phyloP scores from a whole-genome alignment of 1,140 invertebrate genomes.

The Drosophila teissieri region DNA sequence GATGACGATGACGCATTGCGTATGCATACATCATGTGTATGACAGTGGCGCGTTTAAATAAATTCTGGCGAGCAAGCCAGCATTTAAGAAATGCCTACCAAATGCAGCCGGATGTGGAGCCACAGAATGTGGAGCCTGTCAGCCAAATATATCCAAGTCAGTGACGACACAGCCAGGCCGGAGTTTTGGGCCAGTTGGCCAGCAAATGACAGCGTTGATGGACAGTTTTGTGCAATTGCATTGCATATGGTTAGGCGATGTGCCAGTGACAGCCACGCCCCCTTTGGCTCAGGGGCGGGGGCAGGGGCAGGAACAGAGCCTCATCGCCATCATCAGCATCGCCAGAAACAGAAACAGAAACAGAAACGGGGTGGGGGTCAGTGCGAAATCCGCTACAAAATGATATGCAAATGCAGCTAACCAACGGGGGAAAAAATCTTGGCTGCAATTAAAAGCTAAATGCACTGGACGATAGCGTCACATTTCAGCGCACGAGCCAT shows the following conservation, averaged over 20 bases:
- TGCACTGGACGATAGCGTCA: conserved; percentile 68
- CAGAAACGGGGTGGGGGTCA: background rate
- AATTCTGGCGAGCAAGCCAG: conserved; percentile 58
- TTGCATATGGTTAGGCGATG: conserved; percentile 77
- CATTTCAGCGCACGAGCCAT: conserved; percentile 42
- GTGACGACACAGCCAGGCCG: conserved; percentile 41
- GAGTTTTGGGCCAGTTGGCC: conserved; percentile 58
- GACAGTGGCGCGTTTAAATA: conserved; percentile 77
- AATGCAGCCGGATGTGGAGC: conserved; percentile 11
- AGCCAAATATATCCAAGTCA: conserved; percentile 48
- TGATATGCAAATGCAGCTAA: conserved; percentile 74
- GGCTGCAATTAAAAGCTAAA: conserved; percentile 79
- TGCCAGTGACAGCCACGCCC: conserved; percentile 64
- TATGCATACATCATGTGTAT: conserved; percentile 74
- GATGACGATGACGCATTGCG: conserved; percentile 77
- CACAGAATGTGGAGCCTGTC: conserved; percentile 12
- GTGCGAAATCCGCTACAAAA: conserved; percentile 61
- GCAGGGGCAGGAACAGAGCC: too few relatives aligned
- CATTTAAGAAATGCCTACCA: conserved; percentile 75
- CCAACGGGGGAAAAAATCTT: conserved; percentile 54
- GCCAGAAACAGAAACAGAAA: conserved; percentile 6
- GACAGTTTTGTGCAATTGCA: conserved; percentile 81
- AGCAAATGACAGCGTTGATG: conserved; percentile 81
- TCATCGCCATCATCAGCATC: conserved; percentile 37
- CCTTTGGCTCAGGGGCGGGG: conserved; percentile 13